Evolutionary conservation across 1,140 invertebrate species (phyloP).

Genomic region (Sitodiplosis mosellana): DNA sequence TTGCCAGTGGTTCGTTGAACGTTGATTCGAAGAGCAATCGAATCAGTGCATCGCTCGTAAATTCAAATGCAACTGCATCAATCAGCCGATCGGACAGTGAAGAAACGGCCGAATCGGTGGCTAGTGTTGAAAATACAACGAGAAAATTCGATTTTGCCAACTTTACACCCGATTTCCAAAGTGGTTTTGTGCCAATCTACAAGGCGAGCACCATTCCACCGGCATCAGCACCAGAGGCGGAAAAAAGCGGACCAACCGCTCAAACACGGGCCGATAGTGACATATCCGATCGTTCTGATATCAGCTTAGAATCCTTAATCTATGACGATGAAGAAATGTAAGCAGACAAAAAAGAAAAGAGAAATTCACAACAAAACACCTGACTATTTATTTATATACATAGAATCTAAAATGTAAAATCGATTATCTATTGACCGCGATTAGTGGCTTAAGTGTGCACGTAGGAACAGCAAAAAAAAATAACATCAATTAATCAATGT

Average conservation of each 20-base stretch:
- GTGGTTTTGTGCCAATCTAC: conserved; percentile 49
- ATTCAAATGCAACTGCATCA: conserved; percentile 5
- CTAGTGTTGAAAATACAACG: conserved; percentile 11
- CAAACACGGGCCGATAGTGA: conserved; percentile 5
- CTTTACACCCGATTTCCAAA: conserved; percentile 47
- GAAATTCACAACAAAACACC: no score
- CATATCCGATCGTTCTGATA: conserved; percentile 16
- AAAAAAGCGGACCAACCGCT: background rate
- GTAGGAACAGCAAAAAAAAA: no score
- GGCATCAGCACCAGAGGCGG: conserved; percentile 7
- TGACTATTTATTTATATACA: no score
- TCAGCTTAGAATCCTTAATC: conserved; percentile 18
- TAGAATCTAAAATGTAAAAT: no score
- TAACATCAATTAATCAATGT: no score
- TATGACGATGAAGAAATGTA: conserved; percentile 19
- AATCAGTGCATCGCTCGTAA: conserved; percentile 14
- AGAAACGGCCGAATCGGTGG: conserved; percentile 10
- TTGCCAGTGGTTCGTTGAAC: conserved; percentile 13
- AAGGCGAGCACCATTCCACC: conserved; percentile 9
- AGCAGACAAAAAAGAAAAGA: background rate
- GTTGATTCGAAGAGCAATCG: conserved; percentile 16
- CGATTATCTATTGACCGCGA: no score
- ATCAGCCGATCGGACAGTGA: conserved; percentile 10
- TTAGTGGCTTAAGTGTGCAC: no score
- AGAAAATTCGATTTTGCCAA: conserved; percentile 39